Conservation (phyloP, 2,113 vertebrate genomes). For the Trematomus loennbergii region DNA sequence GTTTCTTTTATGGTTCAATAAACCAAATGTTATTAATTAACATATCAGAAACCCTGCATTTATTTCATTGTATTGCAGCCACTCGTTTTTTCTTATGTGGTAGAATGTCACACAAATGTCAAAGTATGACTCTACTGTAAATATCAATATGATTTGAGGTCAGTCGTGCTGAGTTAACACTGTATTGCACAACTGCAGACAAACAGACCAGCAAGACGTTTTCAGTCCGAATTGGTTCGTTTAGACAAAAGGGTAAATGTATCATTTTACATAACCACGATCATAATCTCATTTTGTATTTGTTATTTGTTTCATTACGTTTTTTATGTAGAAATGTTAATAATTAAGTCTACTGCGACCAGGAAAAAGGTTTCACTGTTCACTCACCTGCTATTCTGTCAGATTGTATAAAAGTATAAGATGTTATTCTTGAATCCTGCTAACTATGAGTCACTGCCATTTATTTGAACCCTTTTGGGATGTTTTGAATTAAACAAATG, state of each 20-base stretch:
- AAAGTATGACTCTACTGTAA: neutral
- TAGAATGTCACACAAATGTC: neutral
- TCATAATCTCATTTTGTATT: neutral
- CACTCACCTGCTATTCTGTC: neutral
- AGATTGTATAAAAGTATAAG: neutral
- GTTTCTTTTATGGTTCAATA: neutral
- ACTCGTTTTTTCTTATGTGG: neutral
- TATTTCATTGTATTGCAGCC: too few relatives aligned
- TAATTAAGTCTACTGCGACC: neutral
- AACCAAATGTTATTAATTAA: neutral
- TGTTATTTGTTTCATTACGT: neutral
- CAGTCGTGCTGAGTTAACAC: too few relatives aligned
- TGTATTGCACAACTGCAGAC: constrained; percentile 1
- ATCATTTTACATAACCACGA: too few relatives aligned
- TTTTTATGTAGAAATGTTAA: neutral
- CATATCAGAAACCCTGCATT: neutral
- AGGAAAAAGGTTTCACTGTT: neutral
- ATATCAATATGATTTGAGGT: neutral
- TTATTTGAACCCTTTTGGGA: neutral
- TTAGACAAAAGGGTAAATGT: neutral
- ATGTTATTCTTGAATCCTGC: neutral
- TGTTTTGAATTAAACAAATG: too few relatives aligned
- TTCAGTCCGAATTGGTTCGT: constrained; percentile 2
- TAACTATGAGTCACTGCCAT: neutral
- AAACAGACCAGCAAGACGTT: neutral